Evolutionary conservation across 2,888 invertebrate species (phyloP).

Genomic region (Xiphydria camelus): DNA sequence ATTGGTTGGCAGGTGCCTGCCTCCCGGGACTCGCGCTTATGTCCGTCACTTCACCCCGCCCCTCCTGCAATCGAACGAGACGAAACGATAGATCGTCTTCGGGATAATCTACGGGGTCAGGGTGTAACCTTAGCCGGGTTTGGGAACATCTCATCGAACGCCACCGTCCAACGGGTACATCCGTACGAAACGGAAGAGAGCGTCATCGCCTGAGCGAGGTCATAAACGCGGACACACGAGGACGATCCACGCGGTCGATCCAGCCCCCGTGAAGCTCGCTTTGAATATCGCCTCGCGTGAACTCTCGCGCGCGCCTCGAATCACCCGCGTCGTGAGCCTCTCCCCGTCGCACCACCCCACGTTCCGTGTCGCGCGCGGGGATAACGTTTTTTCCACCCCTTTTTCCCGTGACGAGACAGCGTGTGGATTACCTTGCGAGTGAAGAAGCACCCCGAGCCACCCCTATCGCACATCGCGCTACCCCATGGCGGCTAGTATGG

Average conservation of each 20-base stretch:
- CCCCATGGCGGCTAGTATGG: slow-evolving; percentile 53
- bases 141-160: too few species aligned
- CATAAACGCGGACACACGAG: slow-evolving; percentile 37
- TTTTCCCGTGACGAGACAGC: background rate
- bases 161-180: background rate
- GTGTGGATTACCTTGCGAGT: slow-evolving; percentile 62
- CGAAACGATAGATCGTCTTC: too few species aligned
- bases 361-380: too few species aligned
- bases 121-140: background rate
- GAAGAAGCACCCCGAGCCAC: slow-evolving; percentile 74
- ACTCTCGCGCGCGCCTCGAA: too few species aligned
- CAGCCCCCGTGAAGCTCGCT: slow-evolving; percentile 31
- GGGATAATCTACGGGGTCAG: too few species aligned
- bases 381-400: too few species aligned
- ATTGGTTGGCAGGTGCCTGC: slow-evolving; percentile 67
- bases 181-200: slow-evolving; percentile 3
- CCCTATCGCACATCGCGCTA: slow-evolving; percentile 69
- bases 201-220: slow-evolving; percentile 5
- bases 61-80: slow-evolving; percentile 67
- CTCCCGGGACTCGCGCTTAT: slow-evolving; percentile 87
- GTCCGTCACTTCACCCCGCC: slow-evolving; percentile 89
- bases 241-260: slow-evolving; percentile 46
- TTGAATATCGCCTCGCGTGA: too few species aligned
- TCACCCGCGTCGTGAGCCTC: too few species aligned
- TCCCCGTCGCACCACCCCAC: background rate